A percentile compares a stretch with the other conserved stretches of the same genome.
phyloP scores from a whole-genome alignment of 2,113 vertebrate genomes.

The Vidua chalybeata region DNA sequence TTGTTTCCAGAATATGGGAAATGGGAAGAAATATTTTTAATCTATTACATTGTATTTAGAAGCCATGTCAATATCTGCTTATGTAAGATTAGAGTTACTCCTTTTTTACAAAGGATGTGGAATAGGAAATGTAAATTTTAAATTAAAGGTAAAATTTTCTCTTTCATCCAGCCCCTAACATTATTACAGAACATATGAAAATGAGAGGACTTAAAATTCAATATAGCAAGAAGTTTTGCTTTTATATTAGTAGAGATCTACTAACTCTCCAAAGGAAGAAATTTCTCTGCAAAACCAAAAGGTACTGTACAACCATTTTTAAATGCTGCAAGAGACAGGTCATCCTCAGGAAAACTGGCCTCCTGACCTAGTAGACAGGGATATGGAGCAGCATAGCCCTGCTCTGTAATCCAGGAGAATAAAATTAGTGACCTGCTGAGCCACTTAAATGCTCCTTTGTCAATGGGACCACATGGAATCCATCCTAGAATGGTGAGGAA shows the following conservation, averaged over 20 bases:
- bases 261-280: neutral
- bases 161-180: neutral
- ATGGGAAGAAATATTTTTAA: neutral
- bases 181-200: neutral
- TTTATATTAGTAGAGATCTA: neutral
- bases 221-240: neutral
- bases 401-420: no score
- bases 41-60: neutral
- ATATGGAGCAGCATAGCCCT: neutral
- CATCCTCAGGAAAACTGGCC: neutral
- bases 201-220: neutral
- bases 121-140: conserved; percentile 1
- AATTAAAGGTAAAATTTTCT: neutral
- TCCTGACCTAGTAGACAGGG: neutral
- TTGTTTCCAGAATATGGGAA: neutral
- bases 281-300: neutral
- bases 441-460: no score
- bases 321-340: neutral
- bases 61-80: neutral
- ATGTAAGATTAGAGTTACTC: neutral
- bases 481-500: neutral
- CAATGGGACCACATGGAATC: neutral
- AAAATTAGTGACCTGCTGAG: neutral
- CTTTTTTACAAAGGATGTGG: neutral
- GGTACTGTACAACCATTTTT: neutral